Base-by-base conservation (phyloP, 2,797 vertebrate species). In the Protonibea diacanthus region DNA sequence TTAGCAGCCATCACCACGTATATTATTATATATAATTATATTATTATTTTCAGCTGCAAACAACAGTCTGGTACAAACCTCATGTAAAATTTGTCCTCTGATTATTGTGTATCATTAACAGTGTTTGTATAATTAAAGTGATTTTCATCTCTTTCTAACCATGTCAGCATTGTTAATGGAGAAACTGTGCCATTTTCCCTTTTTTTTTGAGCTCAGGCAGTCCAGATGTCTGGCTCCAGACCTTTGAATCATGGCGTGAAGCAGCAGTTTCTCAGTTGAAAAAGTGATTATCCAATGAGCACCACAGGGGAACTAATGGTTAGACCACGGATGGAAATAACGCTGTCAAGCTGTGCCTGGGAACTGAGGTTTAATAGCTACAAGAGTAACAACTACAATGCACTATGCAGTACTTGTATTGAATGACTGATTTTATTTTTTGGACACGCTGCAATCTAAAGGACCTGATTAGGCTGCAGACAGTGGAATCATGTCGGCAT, bases 381-480 rank as follows among this genome's bases (percentile, higher is more conserved):
- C 8, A 38, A 38, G 33, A 38, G 33, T 38, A 9, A 1, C 33
- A 29, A 29, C 29, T 29, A 6, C 6, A 38, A 38, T 38, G 33
- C 33, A 44, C 42, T 9, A 44, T 14, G 42, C 33, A 38, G 33
- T 9, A 38, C 8, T 38, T 44, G 4, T 44, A 4, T 44, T 14
- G 12, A 44, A 44, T 44, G 66, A 78, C 70, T 20, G 0, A 40
- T 38, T 60, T 59, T 1, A 18, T 25, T 53, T 53, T 9, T 42
- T 29, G 29, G 12, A 48, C 1, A 0, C 25, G 44, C 42, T 66
- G 9, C 33, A 76, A 25, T 55, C 1, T 2, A 77, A 71, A 76
- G n/a, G 21, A 78, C 5, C 9, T 11, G 20, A 68, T 73, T 10
- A 78, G 8, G 15, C 33, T 47, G 33, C 66, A 71, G 40, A 79